Base-by-base conservation (phyloP, 2,797 vertebrate genomes). In the Acipenser transmontanus region DNA sequence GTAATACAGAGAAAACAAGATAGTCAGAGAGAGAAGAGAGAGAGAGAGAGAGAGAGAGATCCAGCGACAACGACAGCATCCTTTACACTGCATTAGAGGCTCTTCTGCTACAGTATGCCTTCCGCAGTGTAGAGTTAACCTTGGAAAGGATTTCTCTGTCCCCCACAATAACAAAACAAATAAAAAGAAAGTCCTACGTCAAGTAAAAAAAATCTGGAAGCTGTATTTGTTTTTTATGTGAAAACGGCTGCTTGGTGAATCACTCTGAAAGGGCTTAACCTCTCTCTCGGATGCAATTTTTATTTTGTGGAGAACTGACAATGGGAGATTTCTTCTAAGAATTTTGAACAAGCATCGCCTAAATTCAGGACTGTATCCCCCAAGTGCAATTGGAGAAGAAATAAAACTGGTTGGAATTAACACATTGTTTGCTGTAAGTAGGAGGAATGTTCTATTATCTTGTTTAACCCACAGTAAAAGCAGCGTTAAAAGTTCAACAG, bases 41-140 rank as follows among this genome's bases (percentile, higher is more conserved):
- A 69, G 72, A 70, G 73, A 78, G 76, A 68, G 72, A 74, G 64
- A 76, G 72, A 83, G 80, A 68, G 82, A 82, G 87, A 79, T 82
- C 85, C 79, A 81, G 87, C 83, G 83, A 81, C 84, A 85, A 84
- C 86, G 85, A 74, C 88, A 92, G 91, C 90, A 87, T 92, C 90
- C 80, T 81, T 76, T 75, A 77, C 83, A 86, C 86, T 88, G 90
- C 91, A 86, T 76, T 80, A 67, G 80, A 69, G 65, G 17, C 34
- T 34, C 34, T 4, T 34, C 34, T 34, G 34, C 34, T 34, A 34
- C 34, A 34, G 34, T 34, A 34, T 34, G 34, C 34, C 34, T 34
- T 57, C 54, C 6, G 54, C 12, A n/a, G 12, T 57, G 11, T 57
- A n/a, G 11, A 57, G 9, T 13, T 57, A 57, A 57, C 54, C 54